Conservation (phyloP, 2,888 invertebrate species). For the Leptinotarsa tumamoca region DNA sequence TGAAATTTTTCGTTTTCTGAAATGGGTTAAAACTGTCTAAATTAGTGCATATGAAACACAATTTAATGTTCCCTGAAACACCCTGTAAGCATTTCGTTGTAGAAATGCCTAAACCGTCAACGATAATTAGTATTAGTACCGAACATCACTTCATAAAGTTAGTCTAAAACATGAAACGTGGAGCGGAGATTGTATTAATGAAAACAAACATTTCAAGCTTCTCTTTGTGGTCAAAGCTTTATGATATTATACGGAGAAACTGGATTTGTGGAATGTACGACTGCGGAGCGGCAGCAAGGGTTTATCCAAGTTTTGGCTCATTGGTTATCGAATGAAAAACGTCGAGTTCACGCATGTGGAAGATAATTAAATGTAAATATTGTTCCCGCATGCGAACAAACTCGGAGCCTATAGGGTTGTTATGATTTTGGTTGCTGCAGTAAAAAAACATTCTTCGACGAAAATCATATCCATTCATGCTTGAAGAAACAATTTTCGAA, state of each 20-base stretch:
- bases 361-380: slow-evolving; percentile 19
- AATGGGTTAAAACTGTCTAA: too few relatives aligned
- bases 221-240: slow-evolving; percentile 42
- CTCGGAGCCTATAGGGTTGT: neutral
- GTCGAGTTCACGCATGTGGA: neutral
- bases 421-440: neutral
- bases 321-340: slow-evolving; percentile 19
- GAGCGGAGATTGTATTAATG: slow-evolving; percentile 39
- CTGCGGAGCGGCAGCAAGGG: neutral
- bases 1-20: neutral
- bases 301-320: slow-evolving; percentile 12
- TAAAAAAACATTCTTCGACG: neutral
- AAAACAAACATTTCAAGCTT: slow-evolving; percentile 38
- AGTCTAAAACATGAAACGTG: slow-evolving; percentile 34
- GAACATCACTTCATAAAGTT: slow-evolving; percentile 36
- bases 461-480: neutral
- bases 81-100: neutral
- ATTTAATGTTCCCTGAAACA: neutral
- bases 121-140: slow-evolving; percentile 29
- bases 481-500: too few relatives aligned
- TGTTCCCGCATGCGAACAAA: slow-evolving; percentile 9
- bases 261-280: slow-evolving; percentile 5
- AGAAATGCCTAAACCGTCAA: slow-evolving; percentile 14
- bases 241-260: slow-evolving; percentile 29
- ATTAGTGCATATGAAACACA: neutral